Conservation (phyloP, 2,888 invertebrate species). For the Dermolepida albohirtum region DNA sequence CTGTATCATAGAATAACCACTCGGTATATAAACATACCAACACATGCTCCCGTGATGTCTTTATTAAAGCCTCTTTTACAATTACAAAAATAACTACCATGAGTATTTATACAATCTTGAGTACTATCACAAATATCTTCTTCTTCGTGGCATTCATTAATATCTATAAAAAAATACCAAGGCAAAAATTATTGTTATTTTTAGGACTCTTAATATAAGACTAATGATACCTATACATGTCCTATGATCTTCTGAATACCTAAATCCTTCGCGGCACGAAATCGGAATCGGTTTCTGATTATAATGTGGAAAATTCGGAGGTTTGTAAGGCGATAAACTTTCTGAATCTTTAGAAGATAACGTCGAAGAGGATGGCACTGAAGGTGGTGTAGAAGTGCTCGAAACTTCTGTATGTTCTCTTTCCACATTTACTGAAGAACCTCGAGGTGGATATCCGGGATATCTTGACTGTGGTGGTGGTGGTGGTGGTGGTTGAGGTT, state of each 20-base stretch:
- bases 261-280: slow-evolving; percentile 49
- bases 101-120: slow-evolving; percentile 76
- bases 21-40: slow-evolving; percentile 63
- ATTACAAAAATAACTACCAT: slow-evolving; percentile 75
- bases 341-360: too few species aligned
- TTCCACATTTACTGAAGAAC: too few species aligned
- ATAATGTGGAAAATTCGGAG: slow-evolving; percentile 27
- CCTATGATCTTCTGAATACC: slow-evolving; percentile 44
- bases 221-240: slow-evolving; percentile 48
- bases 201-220: not conserved
- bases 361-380: too few species aligned
- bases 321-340: slow-evolving; percentile 24
- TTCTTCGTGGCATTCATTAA: slow-evolving; percentile 75
- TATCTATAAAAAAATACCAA: slow-evolving; percentile 64
- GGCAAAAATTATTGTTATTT: not conserved
- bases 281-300: slow-evolving; percentile 41
- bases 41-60: slow-evolving; percentile 74
- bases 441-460: too few species aligned
- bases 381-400: too few species aligned
- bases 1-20: too few species aligned
- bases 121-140: slow-evolving; percentile 71
- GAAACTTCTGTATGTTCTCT: too few species aligned
- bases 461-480: too few species aligned
- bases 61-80: slow-evolving; percentile 74
- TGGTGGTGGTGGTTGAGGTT: too few species aligned